phyloP scores from a whole-genome alignment of 1,140 invertebrate genomes.

The Achatina immaculata region DNA sequence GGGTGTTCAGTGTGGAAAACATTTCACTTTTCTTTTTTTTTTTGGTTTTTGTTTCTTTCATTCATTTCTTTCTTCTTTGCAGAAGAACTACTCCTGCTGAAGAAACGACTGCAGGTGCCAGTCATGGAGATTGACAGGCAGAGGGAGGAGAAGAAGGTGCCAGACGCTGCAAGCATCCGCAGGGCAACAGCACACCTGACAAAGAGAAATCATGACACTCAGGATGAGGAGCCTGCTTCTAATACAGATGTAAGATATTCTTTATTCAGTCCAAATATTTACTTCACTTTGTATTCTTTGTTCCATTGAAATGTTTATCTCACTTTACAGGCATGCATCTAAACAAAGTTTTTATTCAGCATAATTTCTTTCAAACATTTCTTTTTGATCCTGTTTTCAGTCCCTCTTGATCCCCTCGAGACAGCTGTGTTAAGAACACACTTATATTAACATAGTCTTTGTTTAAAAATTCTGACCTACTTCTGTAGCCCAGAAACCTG shows the following conservation, averaged over 20 bases:
- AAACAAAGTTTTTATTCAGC: too few species aligned
- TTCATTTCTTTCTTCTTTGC: too few species aligned
- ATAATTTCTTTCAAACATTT: too few species aligned
- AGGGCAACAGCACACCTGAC: slow-evolving; percentile 64
- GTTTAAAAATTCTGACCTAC: too few species aligned
- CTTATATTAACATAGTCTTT: too few species aligned
- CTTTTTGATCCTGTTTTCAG: too few species aligned
- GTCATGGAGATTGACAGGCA: slow-evolving; percentile 58
- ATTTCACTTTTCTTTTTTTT: too few species aligned
- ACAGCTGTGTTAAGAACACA: too few species aligned
- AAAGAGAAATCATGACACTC: slow-evolving; percentile 47
- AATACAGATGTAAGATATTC: slow-evolving; percentile 63
- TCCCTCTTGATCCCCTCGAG: too few species aligned
- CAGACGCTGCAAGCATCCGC: slow-evolving; percentile 63
- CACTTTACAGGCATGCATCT: not conserved
- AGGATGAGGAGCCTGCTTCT: slow-evolving; percentile 51
- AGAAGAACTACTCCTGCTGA: slow-evolving; percentile 70
- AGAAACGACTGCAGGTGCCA: slow-evolving; percentile 57
- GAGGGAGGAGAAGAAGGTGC: slow-evolving; percentile 63
- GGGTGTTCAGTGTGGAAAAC: too few species aligned
- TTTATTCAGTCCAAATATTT: not conserved
- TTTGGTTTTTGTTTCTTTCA: not conserved
- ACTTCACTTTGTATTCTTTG: not conserved
- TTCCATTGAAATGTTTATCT: not conserved
- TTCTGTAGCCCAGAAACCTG: too few species aligned